These are phyloP conservation scores for Blomia tropicalis DNA, from an alignment of 2,888 invertebrate species.

Conservation along the genomic window DNA sequence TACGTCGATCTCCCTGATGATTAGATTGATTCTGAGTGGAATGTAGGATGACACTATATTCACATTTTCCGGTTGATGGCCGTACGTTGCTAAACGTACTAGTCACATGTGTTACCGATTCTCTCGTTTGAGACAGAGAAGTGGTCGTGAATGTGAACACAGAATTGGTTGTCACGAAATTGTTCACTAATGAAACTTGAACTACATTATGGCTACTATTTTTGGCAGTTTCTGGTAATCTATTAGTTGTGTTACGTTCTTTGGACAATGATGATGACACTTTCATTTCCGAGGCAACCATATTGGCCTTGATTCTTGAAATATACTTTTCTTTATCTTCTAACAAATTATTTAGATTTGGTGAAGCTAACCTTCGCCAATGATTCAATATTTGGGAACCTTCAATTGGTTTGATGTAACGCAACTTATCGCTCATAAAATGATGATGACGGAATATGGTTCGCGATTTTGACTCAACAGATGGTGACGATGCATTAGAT, in stretches of 20 bases:
- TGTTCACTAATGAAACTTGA: constrained; percentile 17
- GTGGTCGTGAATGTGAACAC: constrained; percentile 30
- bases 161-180: constrained; percentile 29
- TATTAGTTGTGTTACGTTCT: background rate
- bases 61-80: constrained; percentile 22
- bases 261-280: background rate
- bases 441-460: constrained; percentile 26
- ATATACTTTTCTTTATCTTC: background rate
- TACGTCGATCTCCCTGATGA: background rate
- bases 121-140: constrained; percentile 24
- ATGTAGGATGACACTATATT: background rate
- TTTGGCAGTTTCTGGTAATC: background rate
- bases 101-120: constrained; percentile 22
- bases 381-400: constrained; percentile 82
- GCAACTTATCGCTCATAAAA: constrained; percentile 57
- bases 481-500: background rate
- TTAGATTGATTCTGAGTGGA: background rate
- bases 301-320: constrained; percentile 48
- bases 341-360: constrained; percentile 46
- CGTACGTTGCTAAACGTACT: constrained; percentile 21
- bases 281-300: constrained; percentile 36
- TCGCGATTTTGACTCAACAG: constrained; percentile 20
- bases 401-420: constrained; percentile 75
- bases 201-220: background rate
- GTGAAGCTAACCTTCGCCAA: constrained; percentile 86